Base-by-base conservation (phyloP, 1,140 invertebrate genomes). In the Cydia pomonella region DNA sequence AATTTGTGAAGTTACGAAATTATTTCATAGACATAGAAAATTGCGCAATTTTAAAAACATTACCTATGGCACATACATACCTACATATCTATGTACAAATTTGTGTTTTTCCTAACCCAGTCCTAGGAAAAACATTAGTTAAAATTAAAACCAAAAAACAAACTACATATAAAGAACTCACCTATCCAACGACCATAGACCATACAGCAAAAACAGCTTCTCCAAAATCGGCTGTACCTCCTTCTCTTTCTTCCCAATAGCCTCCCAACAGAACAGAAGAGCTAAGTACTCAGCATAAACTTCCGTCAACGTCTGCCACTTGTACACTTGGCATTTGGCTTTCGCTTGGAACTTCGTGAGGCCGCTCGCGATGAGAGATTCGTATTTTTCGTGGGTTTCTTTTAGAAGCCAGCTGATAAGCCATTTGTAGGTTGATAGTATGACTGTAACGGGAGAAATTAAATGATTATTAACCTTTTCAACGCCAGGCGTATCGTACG, bases 321-420 rank as follows among this genome's bases (percentile, higher is more conserved):
- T 94, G 87, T 96, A 98, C 18, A 97, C 95, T 94, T 99, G 98
- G 3, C 95, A 95, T 80, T 97, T 95, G 89, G 97, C 97, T 85
- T 95, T 95, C 1, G 96, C 95, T 21, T 94, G 94, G 83, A 98
- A 98, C 21, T 93, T 88, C 84, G 96, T 94, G 16, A 94, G 93
- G 2, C 96, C 95, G 27, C 92, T 86, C 12, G 90, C 85, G 74
- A 93, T 76, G 75, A 95, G 86, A 2, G 93, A 74, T 77, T 96
- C 89, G 53, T 97, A 93, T 81, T 95, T 95, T 7, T 94, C 83
- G 59, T 95, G 90, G 0, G 97, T 97, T 74, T 95, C 93, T 77
- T 96, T 92, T 29, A 98, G 87, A 7, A 98, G 93, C 88, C 96
- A 96, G 84, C 96, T 97, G 29, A 97, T 91, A 6, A 99, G 92